Base-by-base conservation (phyloP, 2,113 vertebrate species). In the Elanus axillaris region DNA sequence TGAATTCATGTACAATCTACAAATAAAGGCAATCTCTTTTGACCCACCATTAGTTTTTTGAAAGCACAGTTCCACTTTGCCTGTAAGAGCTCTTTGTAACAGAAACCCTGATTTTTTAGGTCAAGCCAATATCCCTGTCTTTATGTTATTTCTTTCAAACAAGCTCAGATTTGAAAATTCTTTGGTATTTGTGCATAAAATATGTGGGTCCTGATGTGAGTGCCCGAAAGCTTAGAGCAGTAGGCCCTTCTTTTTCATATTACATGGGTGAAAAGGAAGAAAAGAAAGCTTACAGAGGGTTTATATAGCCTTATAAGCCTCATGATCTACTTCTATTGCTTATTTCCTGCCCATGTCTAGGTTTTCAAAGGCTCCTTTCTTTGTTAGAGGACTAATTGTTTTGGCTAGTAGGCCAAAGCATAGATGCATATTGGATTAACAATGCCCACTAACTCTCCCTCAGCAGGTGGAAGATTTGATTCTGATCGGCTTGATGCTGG, bases 1-100 rank as follows among this genome's bases (percentile, higher is more conserved):
- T 90, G 95, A 86, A 92, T 86, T 93, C 45, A 40, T 80, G 93
- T 90, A 40, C 34, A 87, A 80, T 86, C 75, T 60, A 55, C 64
- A 84, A 52, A 93, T 96, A 97, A 97, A 97, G 91, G 81, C 86
- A 98, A 96, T 88, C 86, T 78, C 73, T 77, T 96, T 93, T 80
- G 78, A 96, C 93, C 95, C 92, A 94, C 88, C 78, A 90, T 87
- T 86, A 93, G 63, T 93, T 97, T 77, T 90, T 97, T 97, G 94
- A 98, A 98, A 98, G 94, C 88, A 32, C 56, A 36, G 52, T 73
- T 91, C 86, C 86, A 75, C 92, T 96, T 90, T 98, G 82, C 95
- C 86, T 96, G 3, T n/a, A 95, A 86, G 52, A 93, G 85, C 76
- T 98, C 96, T 98, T 98, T 98, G 94, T 97, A 98, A 97, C 93